phyloP scores from a whole-genome alignment of 2,113 vertebrate genomes.

The Gasterosteus aculeatus region DNA sequence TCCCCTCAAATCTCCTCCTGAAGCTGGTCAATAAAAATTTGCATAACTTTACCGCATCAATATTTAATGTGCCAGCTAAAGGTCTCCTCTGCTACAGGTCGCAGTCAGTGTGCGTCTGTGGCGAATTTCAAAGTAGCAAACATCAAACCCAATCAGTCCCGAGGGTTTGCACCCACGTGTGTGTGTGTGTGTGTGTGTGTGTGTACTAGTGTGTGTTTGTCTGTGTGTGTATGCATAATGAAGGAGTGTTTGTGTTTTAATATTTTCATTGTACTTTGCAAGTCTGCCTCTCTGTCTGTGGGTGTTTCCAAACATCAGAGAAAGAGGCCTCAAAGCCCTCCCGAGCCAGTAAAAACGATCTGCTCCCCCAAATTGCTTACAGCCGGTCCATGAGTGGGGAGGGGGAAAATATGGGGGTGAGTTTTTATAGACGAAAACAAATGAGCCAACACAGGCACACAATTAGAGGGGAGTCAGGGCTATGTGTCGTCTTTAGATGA shows the following conservation, averaged over 20 bases:
- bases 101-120: constrained; percentile 68
- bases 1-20: constrained; percentile 62
- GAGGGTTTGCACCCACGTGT: constrained; percentile 39
- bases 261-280: constrained; percentile 56
- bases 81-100: constrained; percentile 79
- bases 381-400: constrained; percentile 76
- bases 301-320: constrained; percentile 64
- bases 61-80: constrained; percentile 88
- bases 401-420: constrained; percentile 80
- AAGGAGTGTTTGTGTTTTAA: constrained; percentile 55
- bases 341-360: constrained; percentile 77
- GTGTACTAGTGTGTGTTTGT: constrained; percentile 26
- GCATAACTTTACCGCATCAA: constrained; percentile 88
- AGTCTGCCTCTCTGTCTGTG: constrained; percentile 52
- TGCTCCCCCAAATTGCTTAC: constrained; percentile 82
- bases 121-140: neutral
- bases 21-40: constrained; percentile 87
- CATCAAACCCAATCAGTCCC: constrained; percentile 70
- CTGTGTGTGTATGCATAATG: constrained; percentile 49
- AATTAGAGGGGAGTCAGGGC: constrained; percentile 88
- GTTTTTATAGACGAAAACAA: constrained; percentile 89
- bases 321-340: constrained; percentile 72
- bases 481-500: constrained; percentile 90
- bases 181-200: constrained; percentile 21
- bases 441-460: constrained; percentile 85